Evolutionary conservation across 2,797 vertebrate species (phyloP).

Genomic region (Dallia pectoralis): DNA sequence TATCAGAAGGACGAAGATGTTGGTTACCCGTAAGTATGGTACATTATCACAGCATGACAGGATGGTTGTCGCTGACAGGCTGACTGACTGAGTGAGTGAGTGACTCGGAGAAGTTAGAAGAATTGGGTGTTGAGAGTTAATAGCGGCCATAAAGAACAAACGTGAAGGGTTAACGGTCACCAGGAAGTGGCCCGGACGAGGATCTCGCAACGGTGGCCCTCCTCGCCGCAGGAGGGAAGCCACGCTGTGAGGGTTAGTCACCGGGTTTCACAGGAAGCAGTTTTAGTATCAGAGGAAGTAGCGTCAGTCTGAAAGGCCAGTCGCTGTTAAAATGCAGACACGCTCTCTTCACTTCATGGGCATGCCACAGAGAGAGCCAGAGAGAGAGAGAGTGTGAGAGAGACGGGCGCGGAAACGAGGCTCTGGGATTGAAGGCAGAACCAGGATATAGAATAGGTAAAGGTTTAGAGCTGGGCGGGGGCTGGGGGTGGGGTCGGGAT

Average conservation of each 20-base stretch:
- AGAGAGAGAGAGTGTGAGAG: background rate
- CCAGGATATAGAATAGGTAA: conserved; percentile 27
- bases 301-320: conserved; percentile 27
- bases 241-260: conserved; percentile 17
- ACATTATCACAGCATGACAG: background rate
- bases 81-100: background rate
- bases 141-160: background rate
- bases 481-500: background rate
- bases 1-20: background rate
- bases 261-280: conserved; percentile 22
- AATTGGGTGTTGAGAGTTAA: background rate
- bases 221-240: conserved; percentile 5
- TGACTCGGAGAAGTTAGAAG: background rate
- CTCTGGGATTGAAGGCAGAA: background rate
- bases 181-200: background rate
- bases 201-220: too few species aligned
- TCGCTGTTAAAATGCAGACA: conserved; percentile 43
- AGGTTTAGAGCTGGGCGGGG: background rate
- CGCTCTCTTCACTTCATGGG: conserved; percentile 29
- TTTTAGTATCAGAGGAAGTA: conserved; percentile 27
- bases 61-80: background rate
- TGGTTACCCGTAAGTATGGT: background rate
- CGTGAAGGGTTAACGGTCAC: background rate
- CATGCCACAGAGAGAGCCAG: conserved; percentile 42
- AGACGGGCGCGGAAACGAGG: background rate